Base-by-base conservation (phyloP, 2,888 invertebrate species). In the Copidosoma aretas region DNA sequence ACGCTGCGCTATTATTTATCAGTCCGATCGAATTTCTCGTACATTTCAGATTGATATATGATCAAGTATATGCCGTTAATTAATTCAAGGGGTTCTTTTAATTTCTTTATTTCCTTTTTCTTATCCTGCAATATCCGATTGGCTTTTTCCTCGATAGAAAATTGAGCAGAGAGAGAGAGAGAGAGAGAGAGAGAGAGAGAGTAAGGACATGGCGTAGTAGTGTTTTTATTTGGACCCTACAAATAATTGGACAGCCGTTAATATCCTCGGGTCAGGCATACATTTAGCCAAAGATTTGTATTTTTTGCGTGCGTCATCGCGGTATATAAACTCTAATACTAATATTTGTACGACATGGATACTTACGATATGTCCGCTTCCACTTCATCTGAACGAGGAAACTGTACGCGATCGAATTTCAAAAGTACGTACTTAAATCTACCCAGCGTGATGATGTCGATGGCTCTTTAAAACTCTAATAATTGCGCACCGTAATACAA, bases 11-110 rank as follows among this genome's bases (percentile, higher is more conserved):
- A n/a, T n/a, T 52, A 24, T 14, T 58, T 59, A 64, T 64, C 59
- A 19, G 59, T 4, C 24, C 12, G 41, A 21, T 25, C 41, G n/a
- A 53, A 53, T n/a, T n/a, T n/a, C n/a, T n/a, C n/a, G n/a, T n/a
- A n/a, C n/a, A n/a, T n/a, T n/a, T n/a, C n/a, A n/a, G n/a, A 53
- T 41, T 24, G 43, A 19, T 25, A 46, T 46, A 56, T 54, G 24
- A 62, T 62, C 54, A 63, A 54, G 19, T 22, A 12, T 39, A 21
- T 41, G 24, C 24, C 32, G 49, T 51, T 58, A 64, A 64, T 64
- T 64, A 58, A 39, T 58, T 64, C 57, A n/a, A 21, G 32, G 10
- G 49, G 56, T 49, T 22, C 24, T 21, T 51, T 24, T 57, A n/a
- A n/a, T n/a, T n/a, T n/a, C n/a, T n/a, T n/a, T n/a, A n/a, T n/a